Percentiles rank a stretch among this genome's conserved stretches.
phyloP scores from a whole-genome alignment of 1,140 invertebrate species.

The Yoshiicerus persimilis region DNA sequence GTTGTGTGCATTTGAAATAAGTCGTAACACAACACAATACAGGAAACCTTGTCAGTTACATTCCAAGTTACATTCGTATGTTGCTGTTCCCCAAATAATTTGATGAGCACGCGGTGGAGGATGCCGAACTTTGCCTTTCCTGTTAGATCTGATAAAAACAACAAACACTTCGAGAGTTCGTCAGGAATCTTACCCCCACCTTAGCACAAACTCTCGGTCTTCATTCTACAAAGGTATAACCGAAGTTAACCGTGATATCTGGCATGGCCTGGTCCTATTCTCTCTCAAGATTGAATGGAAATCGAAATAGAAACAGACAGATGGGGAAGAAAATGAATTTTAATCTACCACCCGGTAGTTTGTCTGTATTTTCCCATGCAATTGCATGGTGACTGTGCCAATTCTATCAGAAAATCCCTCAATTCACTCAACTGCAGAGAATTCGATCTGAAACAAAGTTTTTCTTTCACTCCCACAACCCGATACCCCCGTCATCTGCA shows the following conservation, averaged over 20 bases:
- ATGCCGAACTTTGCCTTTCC: background rate
- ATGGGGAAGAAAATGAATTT: conserved; percentile 27
- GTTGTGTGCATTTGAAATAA: background rate
- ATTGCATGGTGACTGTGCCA: background rate
- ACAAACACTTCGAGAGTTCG: background rate
- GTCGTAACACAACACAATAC: background rate
- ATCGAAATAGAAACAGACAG: background rate
- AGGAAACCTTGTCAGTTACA: background rate
- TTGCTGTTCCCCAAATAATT: background rate
- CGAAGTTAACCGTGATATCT: background rate
- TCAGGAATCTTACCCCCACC: background rate
- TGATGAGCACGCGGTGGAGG: background rate
- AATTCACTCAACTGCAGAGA: background rate
- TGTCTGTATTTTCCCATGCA: conserved; percentile 23
- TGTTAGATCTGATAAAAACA: background rate
- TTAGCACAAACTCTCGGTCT: too few relatives aligned
- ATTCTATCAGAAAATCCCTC: conserved; percentile 11
- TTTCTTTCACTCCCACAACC: background rate
- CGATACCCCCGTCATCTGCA: background rate
- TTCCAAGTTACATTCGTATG: background rate
- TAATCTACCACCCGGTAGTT: conserved; percentile 32
- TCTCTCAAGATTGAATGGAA: background rate
- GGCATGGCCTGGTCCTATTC: background rate
- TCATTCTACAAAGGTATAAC: background rate
- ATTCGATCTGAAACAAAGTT: background rate